A percentile compares a stretch with the other conserved stretches of the same genome.
Evolutionary conservation across 2,888 invertebrate genomes (phyloP).

Genomic region (Idaea straminata): DNA sequence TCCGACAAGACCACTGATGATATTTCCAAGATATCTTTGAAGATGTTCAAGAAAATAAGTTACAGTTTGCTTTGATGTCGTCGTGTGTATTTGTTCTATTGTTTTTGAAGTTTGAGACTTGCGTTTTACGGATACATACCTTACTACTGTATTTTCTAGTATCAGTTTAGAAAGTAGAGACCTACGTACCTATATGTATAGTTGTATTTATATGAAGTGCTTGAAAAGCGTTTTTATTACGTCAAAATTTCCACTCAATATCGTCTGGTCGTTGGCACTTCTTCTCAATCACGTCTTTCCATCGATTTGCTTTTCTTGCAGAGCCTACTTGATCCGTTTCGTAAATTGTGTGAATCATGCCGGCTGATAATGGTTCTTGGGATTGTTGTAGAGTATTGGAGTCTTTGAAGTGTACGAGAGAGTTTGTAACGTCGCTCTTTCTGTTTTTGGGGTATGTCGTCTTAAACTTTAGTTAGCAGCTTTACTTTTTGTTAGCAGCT

Average conservation of each 20-base stretch:
- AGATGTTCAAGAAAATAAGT: conserved; percentile 37
- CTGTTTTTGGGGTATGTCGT: background rate
- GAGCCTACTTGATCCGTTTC: conserved; percentile 41
- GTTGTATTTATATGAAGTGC: background rate
- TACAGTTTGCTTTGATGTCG: conserved; percentile 36
- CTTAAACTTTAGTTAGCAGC: background rate
- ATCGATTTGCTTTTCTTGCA: conserved; percentile 21
- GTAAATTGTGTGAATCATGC: conserved; percentile 48
- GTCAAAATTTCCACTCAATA: conserved; percentile 28
- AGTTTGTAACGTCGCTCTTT: conserved; percentile 3
- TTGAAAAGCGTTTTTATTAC: background rate
- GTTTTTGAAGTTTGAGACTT: conserved; percentile 28
- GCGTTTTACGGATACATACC: conserved; percentile 18
- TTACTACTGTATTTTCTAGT: conserved; percentile 7
- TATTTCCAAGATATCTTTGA: conserved; percentile 39
- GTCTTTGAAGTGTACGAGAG: conserved; percentile 14
- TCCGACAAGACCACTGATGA: conserved; percentile 35
- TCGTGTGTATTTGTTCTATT: conserved; percentile 24
- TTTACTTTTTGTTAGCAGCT: background rate
- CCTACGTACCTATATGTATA: background rate
- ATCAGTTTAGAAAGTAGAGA: background rate
- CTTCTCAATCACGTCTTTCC: conserved; percentile 27
- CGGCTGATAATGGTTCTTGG: conserved; percentile 39
- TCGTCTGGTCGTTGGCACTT: conserved; percentile 31
- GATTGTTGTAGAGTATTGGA: conserved; percentile 16